Evolutionary conservation across 1,140 invertebrate genomes (phyloP).

Genomic region (Atta texana): DNA sequence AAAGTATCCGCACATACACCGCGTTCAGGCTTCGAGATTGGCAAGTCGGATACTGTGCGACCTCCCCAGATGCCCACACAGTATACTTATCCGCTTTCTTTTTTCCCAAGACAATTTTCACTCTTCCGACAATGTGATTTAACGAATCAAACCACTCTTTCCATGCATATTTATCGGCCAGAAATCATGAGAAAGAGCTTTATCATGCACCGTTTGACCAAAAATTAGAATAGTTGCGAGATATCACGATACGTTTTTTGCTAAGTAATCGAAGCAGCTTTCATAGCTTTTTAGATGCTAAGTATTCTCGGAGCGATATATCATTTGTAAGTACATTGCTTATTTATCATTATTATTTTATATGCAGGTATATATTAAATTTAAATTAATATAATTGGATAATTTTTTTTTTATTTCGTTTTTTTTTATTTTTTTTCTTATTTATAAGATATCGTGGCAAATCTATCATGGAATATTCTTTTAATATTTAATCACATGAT

Average conservation of each 20-base stretch:
- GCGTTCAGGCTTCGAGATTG: conserved; percentile 46
- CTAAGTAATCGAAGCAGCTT: neutral
- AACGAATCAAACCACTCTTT: conserved; percentile 66
- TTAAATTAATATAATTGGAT: neutral
- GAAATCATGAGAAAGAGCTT: conserved; percentile 56
- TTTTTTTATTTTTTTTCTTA: neutral
- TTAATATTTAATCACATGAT: neutral
- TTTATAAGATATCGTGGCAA: neutral
- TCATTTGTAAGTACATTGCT: neutral
- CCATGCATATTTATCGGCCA: conserved; percentile 67
- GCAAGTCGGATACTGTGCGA: conserved; percentile 57
- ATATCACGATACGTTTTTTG: neutral
- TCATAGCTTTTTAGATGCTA: neutral
- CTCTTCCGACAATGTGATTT: conserved; percentile 74
- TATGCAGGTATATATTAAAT: neutral
- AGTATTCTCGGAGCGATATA: neutral
- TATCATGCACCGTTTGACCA: conserved; percentile 22
- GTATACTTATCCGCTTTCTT: conserved; percentile 65
- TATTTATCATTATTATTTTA: conserved; percentile 1
- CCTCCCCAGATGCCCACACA: conserved; percentile 63
- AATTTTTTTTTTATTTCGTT: neutral
- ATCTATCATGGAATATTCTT: neutral
- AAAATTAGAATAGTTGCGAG: conserved; percentile 22
- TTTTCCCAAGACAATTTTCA: conserved; percentile 76
- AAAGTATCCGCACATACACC: neutral